Evolutionary conservation across 2,113 vertebrate species (phyloP).

Genomic region (Dendropsophus ebraccatus): DNA sequence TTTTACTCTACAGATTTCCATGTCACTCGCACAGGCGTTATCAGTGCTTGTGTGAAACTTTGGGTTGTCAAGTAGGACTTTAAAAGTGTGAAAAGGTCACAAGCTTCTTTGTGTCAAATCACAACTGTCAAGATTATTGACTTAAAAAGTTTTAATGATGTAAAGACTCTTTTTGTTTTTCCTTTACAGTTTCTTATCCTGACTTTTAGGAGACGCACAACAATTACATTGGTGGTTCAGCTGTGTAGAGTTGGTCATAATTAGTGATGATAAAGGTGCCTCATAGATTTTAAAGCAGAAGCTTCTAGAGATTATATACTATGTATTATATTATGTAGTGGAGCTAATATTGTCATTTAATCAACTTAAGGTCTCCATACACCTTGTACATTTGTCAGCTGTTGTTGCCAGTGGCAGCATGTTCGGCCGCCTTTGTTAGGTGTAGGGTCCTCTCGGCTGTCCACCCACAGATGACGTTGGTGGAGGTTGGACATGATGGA

Average conservation of each 20-base stretch:
- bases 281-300: not conserved
- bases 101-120: not conserved
- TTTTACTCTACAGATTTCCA: not conserved
- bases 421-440: too few species aligned
- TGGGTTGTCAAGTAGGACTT: not conserved
- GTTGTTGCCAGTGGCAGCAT: too few species aligned
- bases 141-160: constrained; percentile 11
- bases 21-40: not conserved
- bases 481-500: too few species aligned
- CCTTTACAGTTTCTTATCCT: not conserved
- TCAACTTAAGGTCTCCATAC: too few species aligned
- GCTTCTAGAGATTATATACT: not conserved
- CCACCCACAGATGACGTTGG: too few species aligned
- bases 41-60: not conserved
- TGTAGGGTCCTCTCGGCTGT: too few species aligned
- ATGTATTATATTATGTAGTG: not conserved
- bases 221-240: not conserved
- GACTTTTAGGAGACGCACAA: not conserved
- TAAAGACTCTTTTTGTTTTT: not conserved
- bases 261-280: not conserved
- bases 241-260: not conserved
- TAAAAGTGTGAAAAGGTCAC: not conserved
- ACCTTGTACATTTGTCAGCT: too few species aligned
- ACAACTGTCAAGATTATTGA: not conserved
- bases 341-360: too few species aligned